Evolutionary conservation across 2,797 vertebrate species (phyloP).

Genomic region (Euphonia xanthogaster): DNA sequence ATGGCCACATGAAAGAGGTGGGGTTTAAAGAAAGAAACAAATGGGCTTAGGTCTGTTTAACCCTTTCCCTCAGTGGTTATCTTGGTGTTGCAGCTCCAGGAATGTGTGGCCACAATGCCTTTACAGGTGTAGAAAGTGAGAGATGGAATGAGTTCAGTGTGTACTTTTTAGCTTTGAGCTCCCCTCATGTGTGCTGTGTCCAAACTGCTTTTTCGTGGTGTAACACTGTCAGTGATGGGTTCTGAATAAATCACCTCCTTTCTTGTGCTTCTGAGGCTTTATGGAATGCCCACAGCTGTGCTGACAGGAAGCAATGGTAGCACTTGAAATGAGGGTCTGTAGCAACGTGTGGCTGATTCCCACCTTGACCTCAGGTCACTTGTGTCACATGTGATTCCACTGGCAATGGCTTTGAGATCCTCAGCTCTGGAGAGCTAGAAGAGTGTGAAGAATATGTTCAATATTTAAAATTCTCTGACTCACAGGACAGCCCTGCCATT

Average conservation of each 20-base stretch:
- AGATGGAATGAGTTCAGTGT: not conserved
- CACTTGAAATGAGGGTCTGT: not conserved
- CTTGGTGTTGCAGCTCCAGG: not conserved
- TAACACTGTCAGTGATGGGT: not conserved
- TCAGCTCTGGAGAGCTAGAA: not conserved
- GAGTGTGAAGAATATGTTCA: not conserved
- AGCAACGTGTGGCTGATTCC: rapidly evolving
- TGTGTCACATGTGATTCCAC: rapidly evolving
- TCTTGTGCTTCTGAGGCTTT: not conserved
- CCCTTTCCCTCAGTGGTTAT: not conserved
- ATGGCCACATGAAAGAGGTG: not conserved
- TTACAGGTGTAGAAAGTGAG: not conserved
- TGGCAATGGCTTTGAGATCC: not conserved
- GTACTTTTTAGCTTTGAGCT: not conserved
- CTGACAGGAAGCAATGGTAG: not conserved
- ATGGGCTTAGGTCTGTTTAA: not conserved
- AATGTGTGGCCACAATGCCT: not conserved
- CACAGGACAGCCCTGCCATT: not conserved
- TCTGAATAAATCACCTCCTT: not conserved
- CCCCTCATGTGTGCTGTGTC: not conserved
- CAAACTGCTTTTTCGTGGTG: not conserved
- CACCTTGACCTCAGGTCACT: not conserved
- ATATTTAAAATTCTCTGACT: not conserved
- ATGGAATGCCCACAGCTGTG: not conserved
- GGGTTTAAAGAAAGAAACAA: not conserved